These are phyloP conservation scores for Aleadryas rufinucha DNA, from an alignment of 2,113 vertebrate species.

Conservation along the genomic window DNA sequence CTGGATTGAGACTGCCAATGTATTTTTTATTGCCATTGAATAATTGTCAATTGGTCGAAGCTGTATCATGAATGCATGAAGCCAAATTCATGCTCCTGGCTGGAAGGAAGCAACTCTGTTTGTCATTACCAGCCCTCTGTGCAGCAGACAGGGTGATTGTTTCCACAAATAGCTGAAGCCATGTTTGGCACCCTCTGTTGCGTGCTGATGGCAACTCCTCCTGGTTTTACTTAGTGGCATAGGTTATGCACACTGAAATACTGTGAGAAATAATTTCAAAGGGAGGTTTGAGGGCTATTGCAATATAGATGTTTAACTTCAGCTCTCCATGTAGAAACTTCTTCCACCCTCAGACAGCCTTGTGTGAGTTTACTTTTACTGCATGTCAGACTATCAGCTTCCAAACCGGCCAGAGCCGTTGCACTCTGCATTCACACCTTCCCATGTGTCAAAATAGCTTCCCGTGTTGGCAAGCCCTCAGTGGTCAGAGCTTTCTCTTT, in stretches of 20 bases:
- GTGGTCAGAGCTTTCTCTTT: constrained; percentile 8
- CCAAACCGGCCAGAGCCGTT: neutral
- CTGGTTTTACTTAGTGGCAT: neutral
- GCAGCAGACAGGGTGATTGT: neutral
- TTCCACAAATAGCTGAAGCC: neutral
- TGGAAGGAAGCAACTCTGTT: neutral
- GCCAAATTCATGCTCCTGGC: neutral
- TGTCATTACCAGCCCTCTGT: neutral
- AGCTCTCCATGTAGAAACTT: neutral
- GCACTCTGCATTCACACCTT: neutral
- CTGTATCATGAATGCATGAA: neutral
- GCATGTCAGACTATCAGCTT: neutral
- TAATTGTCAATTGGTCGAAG: neutral
- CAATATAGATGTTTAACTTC: neutral
- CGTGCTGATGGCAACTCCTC: neutral
- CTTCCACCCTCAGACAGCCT: neutral
- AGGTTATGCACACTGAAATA: neutral
- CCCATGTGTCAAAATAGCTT: neutral
- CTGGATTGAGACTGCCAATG: neutral
- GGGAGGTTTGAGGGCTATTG: neutral
- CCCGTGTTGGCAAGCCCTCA: neutral
- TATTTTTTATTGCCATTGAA: constrained; percentile 6
- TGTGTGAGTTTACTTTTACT: neutral
- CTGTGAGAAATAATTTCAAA: neutral
- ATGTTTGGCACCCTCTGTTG: neutral